A percentile compares a stretch with the other conserved stretches of the same genome.
Conservation (phyloP, 2,888 invertebrate species). For the Neoaliturus tenellus region DNA sequence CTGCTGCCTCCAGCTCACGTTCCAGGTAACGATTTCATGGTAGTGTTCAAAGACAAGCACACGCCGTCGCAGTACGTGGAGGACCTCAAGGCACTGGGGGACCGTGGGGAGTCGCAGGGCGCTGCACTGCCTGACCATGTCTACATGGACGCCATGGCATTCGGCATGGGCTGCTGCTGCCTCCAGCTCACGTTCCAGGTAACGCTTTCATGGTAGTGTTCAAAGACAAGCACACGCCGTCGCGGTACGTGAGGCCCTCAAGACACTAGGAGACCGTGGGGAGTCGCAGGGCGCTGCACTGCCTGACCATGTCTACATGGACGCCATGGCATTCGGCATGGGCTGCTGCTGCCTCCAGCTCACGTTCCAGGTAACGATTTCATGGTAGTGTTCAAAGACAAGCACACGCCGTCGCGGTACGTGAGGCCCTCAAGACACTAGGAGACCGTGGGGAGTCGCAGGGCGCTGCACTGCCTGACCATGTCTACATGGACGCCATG, state of each 20-base stretch:
- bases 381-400: conserved; percentile 93
- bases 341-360: conserved; percentile 38
- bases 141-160: conserved; percentile 99
- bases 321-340: conserved; percentile 96
- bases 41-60: conserved; percentile 92
- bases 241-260: conserved; percentile 84
- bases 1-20: conserved; percentile 42
- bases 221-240: conserved; percentile 90
- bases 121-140: conserved; percentile 92
- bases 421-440: conserved; percentile 76
- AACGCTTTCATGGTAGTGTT: conserved; percentile 83
- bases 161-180: conserved; percentile 74
- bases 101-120: conserved; percentile 78
- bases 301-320: conserved; percentile 97
- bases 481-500: conserved; percentile 99
- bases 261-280: conserved; percentile 78
- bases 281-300: conserved; percentile 80
- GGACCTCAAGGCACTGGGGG: conserved; percentile 75
- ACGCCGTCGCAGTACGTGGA: conserved; percentile 90
- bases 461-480: conserved; percentile 86
- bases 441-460: conserved; percentile 81
- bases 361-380: conserved; percentile 39
- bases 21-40: too few species aligned
- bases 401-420: conserved; percentile 90
- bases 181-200: conserved; percentile 44